These are phyloP conservation scores for Damaliscus lunatus DNA, from an alignment of 2,113 vertebrate species.

Conservation along the genomic window DNA sequence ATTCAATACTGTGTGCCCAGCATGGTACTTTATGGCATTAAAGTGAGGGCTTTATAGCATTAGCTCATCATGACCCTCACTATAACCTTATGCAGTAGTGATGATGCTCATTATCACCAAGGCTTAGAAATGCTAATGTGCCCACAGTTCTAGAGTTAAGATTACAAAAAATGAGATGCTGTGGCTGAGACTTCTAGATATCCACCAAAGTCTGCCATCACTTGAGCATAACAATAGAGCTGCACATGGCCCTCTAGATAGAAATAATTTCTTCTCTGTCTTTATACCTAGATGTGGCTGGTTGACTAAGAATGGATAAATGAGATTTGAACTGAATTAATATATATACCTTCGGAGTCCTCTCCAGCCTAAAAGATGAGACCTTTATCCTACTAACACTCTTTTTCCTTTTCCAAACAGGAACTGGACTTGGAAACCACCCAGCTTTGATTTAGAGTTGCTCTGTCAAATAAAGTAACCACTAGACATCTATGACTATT, in stretches of 20 bases:
- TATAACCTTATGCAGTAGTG: background rate
- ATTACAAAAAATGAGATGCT: background rate
- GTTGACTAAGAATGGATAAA: background rate
- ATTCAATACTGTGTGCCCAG: background rate
- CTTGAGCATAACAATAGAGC: background rate
- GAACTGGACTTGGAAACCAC: background rate
- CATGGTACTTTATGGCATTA: background rate
- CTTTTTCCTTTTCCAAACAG: background rate
- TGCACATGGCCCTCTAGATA: background rate
- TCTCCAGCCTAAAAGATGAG: background rate
- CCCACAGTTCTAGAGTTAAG: background rate
- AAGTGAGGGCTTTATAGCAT: background rate
- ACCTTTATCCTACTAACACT: background rate
- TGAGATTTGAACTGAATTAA: background rate
- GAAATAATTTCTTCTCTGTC: background rate
- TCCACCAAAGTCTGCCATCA: background rate
- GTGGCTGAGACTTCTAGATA: background rate
- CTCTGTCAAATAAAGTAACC: background rate
- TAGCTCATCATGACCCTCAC: background rate
- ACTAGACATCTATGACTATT: background rate
- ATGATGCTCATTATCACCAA: background rate
- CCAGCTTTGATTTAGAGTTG: background rate
- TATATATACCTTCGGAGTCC: background rate
- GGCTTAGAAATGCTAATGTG: background rate
- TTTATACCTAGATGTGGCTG: background rate